These are phyloP conservation scores for Crenuchus spilurus DNA, from an alignment of 2,797 vertebrate genomes.

Conservation along the genomic window DNA sequence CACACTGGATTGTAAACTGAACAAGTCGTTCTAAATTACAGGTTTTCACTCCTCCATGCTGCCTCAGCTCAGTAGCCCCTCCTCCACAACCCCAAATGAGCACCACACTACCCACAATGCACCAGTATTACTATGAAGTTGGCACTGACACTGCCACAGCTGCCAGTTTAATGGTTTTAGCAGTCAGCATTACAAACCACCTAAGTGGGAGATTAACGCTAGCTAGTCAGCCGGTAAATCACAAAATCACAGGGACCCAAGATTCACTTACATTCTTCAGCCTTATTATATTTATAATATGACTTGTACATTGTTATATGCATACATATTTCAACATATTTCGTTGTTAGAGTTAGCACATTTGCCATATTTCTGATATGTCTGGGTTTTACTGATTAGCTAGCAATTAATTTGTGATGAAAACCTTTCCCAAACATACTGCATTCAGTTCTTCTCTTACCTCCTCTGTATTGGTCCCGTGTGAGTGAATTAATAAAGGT, in stretches of 20 bases:
- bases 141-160: conserved; percentile 44
- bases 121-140: conserved; percentile 51
- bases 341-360: not conserved
- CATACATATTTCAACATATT: not conserved
- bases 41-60: conserved; percentile 37
- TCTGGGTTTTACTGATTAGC: no score
- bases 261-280: not conserved
- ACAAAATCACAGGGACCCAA: conserved; percentile 27
- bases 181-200: conserved; percentile 42
- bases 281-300: not conserved
- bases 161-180: conserved; percentile 46
- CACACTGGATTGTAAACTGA: conserved; percentile 35
- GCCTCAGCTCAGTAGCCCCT: conserved; percentile 27
- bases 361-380: no score
- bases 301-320: not conserved
- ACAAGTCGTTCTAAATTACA: conserved; percentile 52
- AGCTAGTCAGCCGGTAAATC: conserved; percentile 17
- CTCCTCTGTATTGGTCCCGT: no score
- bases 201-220: conserved; percentile 50
- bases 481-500: no score
- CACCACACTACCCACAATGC: conserved; percentile 49
- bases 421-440: no score
- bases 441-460: no score
- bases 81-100: conserved; percentile 38
- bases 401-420: no score